Evolutionary conservation across 2,888 invertebrate species (phyloP), one percentile per base, ranked within the genome.

Genomic region (Chaitophorus viminalis): DNA sequence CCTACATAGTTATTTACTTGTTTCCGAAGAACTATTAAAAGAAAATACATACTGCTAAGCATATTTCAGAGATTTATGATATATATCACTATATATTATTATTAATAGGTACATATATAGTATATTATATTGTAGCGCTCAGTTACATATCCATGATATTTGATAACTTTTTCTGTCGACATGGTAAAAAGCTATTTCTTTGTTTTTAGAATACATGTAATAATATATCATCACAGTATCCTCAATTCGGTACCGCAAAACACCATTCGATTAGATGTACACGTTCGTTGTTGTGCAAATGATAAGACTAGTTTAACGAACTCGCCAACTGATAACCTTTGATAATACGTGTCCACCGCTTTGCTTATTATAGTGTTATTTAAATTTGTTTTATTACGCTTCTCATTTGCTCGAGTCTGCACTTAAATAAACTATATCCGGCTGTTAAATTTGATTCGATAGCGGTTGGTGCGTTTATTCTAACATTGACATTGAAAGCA

Each of bases 301-400:
- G 79, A 87, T 87, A 87, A 79, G 36, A 25, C 85, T 14, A 72
- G 87, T 87, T 87, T 87, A 87, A 87, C 79, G 87, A 87, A 87
- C 86, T 87, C 79, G 54, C 77, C 17, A 77, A 86, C 78, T 72
- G 79, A 87, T 87, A 87, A 87, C 87, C 87, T 87, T 36, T n/a
- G 74, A 83, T 82, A 82, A 72, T 8, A 52, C 54, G 29, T 60
- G 83, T 60, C 74, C 74, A 75, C 60, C 29, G 60, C 65, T 1
- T 8, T 39, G 39, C 46, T 76, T 4, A 29, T n/a, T 76, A 29
- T 76, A 29, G 68, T 6, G 68, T 68, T n/a, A 25, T 31, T 70
- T 70, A 29, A 29, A 70, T 70, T 70, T 70, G 9, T 70, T 70
- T 70, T 70, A 70, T 70, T 31, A 31, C 29, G 75, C 39, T 39